A percentile compares a stretch with the other conserved stretches of the same genome.
Evolutionary conservation across 2,113 vertebrate species (phyloP).

Genomic region (Blennius ocellaris): DNA sequence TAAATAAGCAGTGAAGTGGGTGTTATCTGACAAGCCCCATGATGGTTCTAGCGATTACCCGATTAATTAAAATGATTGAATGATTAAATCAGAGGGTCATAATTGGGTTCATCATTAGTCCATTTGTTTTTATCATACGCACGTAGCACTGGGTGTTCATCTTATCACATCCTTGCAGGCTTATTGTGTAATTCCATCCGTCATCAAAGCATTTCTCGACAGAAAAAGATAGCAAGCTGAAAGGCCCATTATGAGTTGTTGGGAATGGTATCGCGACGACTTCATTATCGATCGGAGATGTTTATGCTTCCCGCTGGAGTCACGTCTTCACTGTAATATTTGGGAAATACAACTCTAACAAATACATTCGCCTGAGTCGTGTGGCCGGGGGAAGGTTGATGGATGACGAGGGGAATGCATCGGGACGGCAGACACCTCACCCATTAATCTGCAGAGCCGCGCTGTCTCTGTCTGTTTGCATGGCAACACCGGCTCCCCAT

Average conservation of each 20-base stretch:
- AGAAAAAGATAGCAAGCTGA: conserved; percentile 29
- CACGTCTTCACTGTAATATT: conserved; percentile 58
- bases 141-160: conserved; percentile 23
- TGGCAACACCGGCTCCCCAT: conserved; percentile 69
- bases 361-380: conserved; percentile 49
- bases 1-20: conserved; percentile 34
- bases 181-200: conserved; percentile 43
- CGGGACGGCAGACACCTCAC: conserved; percentile 65
- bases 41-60: conserved; percentile 34
- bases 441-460: conserved; percentile 74
- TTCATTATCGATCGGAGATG: conserved; percentile 57
- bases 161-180: conserved; percentile 44
- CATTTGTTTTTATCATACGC: conserved; percentile 45
- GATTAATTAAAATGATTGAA: conserved; percentile 62
- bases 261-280: conserved; percentile 34
- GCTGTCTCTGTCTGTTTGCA: conserved; percentile 72
- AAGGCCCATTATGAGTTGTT: conserved; percentile 32
- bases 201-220: conserved; percentile 41
- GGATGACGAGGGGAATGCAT: conserved; percentile 63
- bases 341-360: conserved; percentile 58
- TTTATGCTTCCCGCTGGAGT: conserved; percentile 34
- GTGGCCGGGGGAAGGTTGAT: conserved; percentile 60
- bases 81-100: conserved; percentile 50
- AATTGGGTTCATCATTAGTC: conserved; percentile 41
- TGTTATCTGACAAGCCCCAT: conserved; percentile 41